Base-by-base conservation (phyloP, 1,140 invertebrate species). In the Parasteatoda tepidariorum region DNA sequence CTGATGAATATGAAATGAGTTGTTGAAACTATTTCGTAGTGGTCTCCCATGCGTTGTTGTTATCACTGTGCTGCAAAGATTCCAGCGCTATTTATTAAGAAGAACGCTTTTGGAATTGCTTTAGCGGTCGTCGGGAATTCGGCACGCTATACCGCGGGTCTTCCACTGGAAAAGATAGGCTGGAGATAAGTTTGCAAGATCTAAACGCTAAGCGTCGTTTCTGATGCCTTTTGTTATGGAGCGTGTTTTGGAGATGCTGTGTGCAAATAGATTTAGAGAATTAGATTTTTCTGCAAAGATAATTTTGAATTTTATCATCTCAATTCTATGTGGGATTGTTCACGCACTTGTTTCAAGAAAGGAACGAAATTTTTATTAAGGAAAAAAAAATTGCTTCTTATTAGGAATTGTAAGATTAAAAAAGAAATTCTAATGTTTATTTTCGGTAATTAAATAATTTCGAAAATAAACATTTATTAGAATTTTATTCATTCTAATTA, bases 1-100 rank as follows among this genome's bases (percentile, higher is more conserved):
- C 76, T 79, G 76, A 79, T 79, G 76, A 79, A 79, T 79, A 68
- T 48, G 64, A 54, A 79, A 79, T 79, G 76, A 79, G 76, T 79
- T 79, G 76, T 79, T 79, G 76, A 79, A 79, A 79, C 76, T 68
- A 79, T 79, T 79, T 79, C 64, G 59, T 59, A 30, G 31, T 34
- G 57, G 57, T 13, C 7, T 7, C 33, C n/a, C 76, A 68, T 64
- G 76, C 76, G 33, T 55, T 18, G n/a, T 38, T 75, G 31, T 62
- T 38, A 75, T 75, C 57, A 34, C 62, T 48, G 38, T 13, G 38
- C 38, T 13, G 26, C 22, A 18, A 24, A 71, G 71, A 74, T 71
- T 57, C n/a, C 55, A 30, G 26, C 61, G 33, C 61, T 78, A 66
- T 78, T 78, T 78, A 78, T 78, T 78, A 64, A 54, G 74, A 66